These are phyloP conservation scores for Heterocephalus glaber DNA, from an alignment of 2,113 vertebrate species.

Conservation along the genomic window DNA sequence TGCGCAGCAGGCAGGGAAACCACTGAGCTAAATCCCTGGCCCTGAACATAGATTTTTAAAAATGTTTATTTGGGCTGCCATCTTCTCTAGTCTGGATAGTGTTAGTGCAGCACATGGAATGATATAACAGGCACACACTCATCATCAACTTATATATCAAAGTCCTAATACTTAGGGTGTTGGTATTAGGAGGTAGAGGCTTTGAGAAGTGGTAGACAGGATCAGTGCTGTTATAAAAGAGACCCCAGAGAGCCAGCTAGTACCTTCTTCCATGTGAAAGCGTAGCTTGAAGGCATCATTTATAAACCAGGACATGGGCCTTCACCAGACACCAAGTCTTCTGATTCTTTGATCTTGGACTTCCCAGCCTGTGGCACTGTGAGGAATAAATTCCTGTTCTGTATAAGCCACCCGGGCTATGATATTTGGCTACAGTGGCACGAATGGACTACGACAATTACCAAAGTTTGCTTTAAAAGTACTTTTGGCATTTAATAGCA, in stretches of 20 bases:
- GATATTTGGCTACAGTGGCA: background rate
- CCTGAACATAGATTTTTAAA: background rate
- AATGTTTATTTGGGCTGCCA: background rate
- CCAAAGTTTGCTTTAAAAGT: background rate
- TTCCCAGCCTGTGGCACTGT: background rate
- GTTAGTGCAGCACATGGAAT: background rate
- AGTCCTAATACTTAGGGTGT: background rate
- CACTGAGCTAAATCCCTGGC: too few relatives aligned
- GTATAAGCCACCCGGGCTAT: background rate
- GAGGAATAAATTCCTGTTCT: background rate
- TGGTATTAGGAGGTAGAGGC: background rate
- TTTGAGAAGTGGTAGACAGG: background rate
- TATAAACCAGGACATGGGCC: background rate
- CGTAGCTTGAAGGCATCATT: accelerated
- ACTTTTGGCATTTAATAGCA: background rate
- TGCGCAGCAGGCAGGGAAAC: too few relatives aligned
- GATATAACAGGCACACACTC: background rate
- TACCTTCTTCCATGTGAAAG: background rate
- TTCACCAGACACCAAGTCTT: background rate
- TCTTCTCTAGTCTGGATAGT: background rate
- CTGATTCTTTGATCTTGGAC: background rate
- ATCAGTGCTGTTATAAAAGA: background rate
- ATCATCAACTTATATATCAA: background rate
- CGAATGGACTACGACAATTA: background rate
- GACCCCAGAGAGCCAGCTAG: background rate